Evolutionary conservation across 1,140 invertebrate genomes (phyloP).

Genomic region (Saccostrea echinata): DNA sequence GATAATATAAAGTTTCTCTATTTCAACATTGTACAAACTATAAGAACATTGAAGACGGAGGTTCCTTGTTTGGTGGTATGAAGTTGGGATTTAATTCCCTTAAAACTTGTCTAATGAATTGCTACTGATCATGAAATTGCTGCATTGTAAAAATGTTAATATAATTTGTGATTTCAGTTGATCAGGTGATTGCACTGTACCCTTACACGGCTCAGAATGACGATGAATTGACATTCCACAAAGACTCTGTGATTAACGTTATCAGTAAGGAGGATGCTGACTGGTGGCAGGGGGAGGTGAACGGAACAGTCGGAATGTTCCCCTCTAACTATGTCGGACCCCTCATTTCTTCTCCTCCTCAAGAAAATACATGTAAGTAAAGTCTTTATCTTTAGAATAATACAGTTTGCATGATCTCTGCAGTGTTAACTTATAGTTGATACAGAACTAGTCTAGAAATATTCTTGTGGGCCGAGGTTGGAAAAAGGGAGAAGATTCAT

Average conservation of each 20-base stretch:
- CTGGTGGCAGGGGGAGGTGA: slow-evolving; percentile 97
- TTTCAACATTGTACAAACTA: no score
- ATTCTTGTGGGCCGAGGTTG: no score
- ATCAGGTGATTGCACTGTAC: slow-evolving; percentile 94
- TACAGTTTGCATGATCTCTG: neutral
- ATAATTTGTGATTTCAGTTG: slow-evolving; percentile 81
- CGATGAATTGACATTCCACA: slow-evolving; percentile 96
- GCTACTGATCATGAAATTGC: neutral
- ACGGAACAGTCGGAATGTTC: slow-evolving; percentile 83
- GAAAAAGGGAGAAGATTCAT: no score
- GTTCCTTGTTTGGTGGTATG: no score
- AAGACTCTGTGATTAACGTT: slow-evolving; percentile 95
- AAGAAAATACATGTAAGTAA: slow-evolving; percentile 70
- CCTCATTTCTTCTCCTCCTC: slow-evolving; percentile 55
- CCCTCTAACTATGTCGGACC: slow-evolving; percentile 80
- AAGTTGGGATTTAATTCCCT: no score
- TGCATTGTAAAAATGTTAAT: neutral
- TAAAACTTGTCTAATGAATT: no score
- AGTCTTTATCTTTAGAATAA: neutral
- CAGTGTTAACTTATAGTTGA: neutral
- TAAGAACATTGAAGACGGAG: no score
- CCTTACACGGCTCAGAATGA: slow-evolving; percentile 95
- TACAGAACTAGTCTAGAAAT: no score
- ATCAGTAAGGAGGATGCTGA: slow-evolving; percentile 94
- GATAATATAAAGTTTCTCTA: no score